A percentile compares a stretch with the other conserved stretches of the same genome.
Conservation (phyloP, 35 echinoderm and acorn worm genomes). For the Hemicentrotus pulcherrimus region DNA sequence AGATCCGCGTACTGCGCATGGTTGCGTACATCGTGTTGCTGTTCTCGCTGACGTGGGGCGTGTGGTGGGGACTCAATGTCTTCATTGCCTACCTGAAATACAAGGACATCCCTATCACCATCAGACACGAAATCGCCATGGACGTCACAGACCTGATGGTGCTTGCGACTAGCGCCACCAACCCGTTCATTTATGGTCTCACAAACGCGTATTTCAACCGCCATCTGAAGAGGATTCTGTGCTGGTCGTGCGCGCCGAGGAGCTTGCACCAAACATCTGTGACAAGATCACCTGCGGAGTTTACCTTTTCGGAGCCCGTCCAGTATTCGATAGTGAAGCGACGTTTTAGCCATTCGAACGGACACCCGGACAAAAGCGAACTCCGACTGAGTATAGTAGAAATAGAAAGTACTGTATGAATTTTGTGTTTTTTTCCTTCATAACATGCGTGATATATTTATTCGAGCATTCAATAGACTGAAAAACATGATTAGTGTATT, state of each 20-base stretch:
- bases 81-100: neutral
- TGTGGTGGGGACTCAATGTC: constrained; percentile 22
- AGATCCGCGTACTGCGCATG: constrained; percentile 30
- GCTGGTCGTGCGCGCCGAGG: neutral
- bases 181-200: constrained; percentile 15
- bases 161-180: constrained; percentile 7
- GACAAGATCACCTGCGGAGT: neutral
- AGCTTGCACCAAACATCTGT: neutral
- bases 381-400: neutral
- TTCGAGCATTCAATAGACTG: too few species aligned
- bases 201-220: constrained; percentile 33
- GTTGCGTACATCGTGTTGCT: neutral
- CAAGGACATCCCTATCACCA: neutral
- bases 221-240: constrained; percentile 1
- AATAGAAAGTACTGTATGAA: neutral
- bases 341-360: neutral
- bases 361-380: neutral
- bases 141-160: constrained; percentile 13
- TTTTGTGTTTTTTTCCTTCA: neutral
- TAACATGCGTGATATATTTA: too few species aligned
- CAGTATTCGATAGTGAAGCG: neutral
- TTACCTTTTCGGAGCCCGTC: neutral
- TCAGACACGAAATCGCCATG: neutral
- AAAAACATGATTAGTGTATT: too few species aligned
- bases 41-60: neutral